Conservation (phyloP, 1,140 invertebrate species). For the Drosophila nasuta region DNA sequence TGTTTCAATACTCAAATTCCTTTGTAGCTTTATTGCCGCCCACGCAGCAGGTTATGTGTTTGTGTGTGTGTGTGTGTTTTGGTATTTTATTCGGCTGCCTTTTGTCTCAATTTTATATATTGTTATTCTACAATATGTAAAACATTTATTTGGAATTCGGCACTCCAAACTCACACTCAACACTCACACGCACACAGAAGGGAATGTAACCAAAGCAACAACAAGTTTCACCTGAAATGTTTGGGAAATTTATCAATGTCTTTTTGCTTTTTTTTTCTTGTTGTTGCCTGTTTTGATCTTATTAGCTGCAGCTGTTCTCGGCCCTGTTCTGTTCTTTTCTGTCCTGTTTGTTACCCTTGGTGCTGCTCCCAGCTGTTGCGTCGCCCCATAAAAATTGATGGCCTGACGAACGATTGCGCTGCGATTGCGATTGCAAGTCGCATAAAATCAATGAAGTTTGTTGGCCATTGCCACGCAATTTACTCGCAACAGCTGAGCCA, state of each 20-base stretch:
- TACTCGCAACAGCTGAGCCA: constrained; percentile 37
- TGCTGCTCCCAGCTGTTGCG: constrained; percentile 51
- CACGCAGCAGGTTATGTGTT: neutral
- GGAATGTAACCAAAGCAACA: neutral
- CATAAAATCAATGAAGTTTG: constrained; percentile 55
- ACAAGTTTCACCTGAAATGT: constrained; percentile 11
- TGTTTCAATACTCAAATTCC: neutral
- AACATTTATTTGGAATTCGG: constrained; percentile 63
- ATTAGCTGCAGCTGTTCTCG: constrained; percentile 12
- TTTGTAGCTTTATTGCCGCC: neutral
- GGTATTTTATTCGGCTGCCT: constrained; percentile 7
- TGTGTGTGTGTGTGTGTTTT: neutral
- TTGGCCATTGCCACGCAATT: constrained; percentile 66
- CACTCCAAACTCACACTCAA: constrained; percentile 14
- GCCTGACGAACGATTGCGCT: constrained; percentile 50
- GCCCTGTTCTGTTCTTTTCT: neutral
- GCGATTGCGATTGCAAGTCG: constrained; percentile 43
- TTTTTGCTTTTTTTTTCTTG: constrained; percentile 1
- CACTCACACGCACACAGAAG: neutral
- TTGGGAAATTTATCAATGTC: constrained; percentile 45
- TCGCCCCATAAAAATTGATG: constrained; percentile 68
- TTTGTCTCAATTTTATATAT: constrained; percentile 53
- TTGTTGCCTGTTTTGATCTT: constrained; percentile 4
- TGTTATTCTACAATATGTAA: constrained; percentile 78
- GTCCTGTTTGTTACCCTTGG: constrained; percentile 11